Base-by-base conservation (phyloP, 64 coral and sea anemone species). In the Hydrozoanthus tunicans region DNA sequence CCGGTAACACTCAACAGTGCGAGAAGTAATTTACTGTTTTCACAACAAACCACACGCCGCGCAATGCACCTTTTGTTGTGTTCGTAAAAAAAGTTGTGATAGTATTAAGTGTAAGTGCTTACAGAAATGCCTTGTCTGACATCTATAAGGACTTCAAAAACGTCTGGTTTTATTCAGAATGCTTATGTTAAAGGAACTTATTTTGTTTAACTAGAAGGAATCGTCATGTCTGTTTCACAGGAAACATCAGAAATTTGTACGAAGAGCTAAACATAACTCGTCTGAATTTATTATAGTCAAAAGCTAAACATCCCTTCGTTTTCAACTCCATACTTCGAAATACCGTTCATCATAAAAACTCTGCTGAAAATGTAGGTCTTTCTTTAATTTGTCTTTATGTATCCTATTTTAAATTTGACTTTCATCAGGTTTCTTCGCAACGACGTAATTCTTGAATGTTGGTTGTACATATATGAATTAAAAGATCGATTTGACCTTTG, bases 91-190 rank as follows among this genome's bases (percentile, higher is more conserved):
- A 81, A 82, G 1, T 9, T 79, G 14, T 79, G 23, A 9, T 58
- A 7, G 17, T 13, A 78, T 78, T 15, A 78, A 56, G 5, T n/a
- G 3, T 23, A 57, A 58, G 77, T 74, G 71, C 71, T 74, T 32
- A 74, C 71, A 12, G 51, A 74, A n/a, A 9, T 58, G n/a, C 60
- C 80, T 5, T 60, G 51, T 63, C 20, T 51, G 80, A 82, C 10
- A 32, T 82, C 25, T 17, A n/a, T 43, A 65, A 26, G 11, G 59
- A 51, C 55, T 79, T 79, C 24, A 81, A 64, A 81, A 81, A 56
- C 17, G 10, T 79, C 79, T 8, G 54, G 1, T 61, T 4, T 12
- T 23, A 15, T 15, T 20, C 14, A 20, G 57, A 32, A 14, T 53
- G 79, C 25, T 53, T 81, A 51, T 0, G 13, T 51, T 62, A 14